These are phyloP conservation scores for Diarsia mendica DNA, from an alignment of 2,888 invertebrate genomes.

Conservation along the genomic window DNA sequence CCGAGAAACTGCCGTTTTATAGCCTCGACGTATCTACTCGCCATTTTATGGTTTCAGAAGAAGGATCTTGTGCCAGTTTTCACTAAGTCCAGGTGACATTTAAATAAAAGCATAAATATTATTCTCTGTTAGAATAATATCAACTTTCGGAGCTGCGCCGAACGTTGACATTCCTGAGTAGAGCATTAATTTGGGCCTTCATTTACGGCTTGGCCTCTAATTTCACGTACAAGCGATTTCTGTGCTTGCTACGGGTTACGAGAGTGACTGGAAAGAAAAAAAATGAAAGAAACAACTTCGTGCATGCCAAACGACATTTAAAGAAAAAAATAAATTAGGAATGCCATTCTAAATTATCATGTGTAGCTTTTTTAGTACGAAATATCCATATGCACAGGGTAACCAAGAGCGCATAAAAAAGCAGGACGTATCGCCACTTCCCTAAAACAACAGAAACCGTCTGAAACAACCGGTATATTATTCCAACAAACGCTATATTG, in stretches of 20 bases:
- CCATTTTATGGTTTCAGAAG: conserved; percentile 51
- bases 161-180: not conserved
- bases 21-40: conserved; percentile 48
- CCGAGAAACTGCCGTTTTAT: conserved; percentile 56
- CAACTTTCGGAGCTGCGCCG: not conserved
- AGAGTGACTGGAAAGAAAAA: not conserved
- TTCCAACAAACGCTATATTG: conserved; percentile 50
- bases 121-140: not conserved
- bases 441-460: conserved; percentile 34
- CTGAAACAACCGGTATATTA: conserved; percentile 35
- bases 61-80: not conserved
- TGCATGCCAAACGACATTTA: not conserved
- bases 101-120: not conserved
- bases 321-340: conserved; percentile 12
- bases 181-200: not conserved
- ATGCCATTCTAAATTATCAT: not conserved
- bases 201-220: not conserved
- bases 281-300: not conserved
- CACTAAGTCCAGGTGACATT: not conserved
- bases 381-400: conserved; percentile 19
- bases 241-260: not conserved
- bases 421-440: conserved; percentile 12
- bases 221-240: not conserved
- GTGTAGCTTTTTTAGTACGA: conserved; percentile 5
- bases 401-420: conserved; percentile 19